A percentile compares a stretch with the other conserved stretches of the same genome.
Conservation (phyloP, 1,140 invertebrate genomes). For the Nephotettix cincticeps region DNA sequence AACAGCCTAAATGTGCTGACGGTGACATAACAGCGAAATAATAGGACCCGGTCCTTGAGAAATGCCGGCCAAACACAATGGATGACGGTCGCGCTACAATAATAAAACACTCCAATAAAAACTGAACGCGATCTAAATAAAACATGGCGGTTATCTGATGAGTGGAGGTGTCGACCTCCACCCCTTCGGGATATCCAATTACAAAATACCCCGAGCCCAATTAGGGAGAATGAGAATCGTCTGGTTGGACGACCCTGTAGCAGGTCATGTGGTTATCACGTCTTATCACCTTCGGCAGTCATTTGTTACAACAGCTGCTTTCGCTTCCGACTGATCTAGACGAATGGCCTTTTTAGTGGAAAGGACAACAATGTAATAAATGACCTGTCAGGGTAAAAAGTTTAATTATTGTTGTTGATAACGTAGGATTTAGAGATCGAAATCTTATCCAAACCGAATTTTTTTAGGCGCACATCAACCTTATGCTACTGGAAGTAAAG, state of each 20-base stretch:
- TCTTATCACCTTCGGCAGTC: neutral
- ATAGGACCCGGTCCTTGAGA: neutral
- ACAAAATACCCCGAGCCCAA: slow-evolving; percentile 14
- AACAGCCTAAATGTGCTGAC: neutral
- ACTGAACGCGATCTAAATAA: slow-evolving; percentile 8
- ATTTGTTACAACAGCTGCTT: slow-evolving; percentile 2
- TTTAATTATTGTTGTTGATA: too few species aligned
- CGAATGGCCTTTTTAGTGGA: neutral
- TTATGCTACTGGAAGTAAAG: too few species aligned
- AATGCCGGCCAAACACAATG: neutral
- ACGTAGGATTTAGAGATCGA: too few species aligned
- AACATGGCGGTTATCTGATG: neutral
- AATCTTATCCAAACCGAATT: too few species aligned
- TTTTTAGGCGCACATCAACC: too few species aligned
- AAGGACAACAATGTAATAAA: too few species aligned
- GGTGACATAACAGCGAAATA: slow-evolving; percentile 10
- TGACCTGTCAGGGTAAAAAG: too few species aligned
- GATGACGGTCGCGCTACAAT: neutral
- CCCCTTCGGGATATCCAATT: slow-evolving; percentile 5
- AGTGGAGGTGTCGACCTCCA: neutral
- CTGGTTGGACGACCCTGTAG: neutral
- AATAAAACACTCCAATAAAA: slow-evolving; percentile 9
- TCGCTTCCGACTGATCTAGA: neutral
- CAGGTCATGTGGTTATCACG: neutral
- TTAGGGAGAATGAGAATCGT: neutral